Conservation (phyloP, 2,113 vertebrate species). For the Lophura nycthemera region DNA sequence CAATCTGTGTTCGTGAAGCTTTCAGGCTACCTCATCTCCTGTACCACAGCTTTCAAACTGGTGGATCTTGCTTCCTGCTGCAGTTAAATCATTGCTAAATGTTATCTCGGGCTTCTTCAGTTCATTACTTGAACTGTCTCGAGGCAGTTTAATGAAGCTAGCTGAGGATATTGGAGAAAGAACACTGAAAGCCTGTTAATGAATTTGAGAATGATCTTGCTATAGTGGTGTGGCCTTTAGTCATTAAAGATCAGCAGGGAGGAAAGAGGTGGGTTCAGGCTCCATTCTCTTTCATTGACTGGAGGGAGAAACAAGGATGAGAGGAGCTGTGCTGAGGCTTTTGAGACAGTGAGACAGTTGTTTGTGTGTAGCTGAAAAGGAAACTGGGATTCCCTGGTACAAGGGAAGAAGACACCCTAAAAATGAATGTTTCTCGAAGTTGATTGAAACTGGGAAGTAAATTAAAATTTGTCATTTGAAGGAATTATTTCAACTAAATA, state of each 20-base stretch:
- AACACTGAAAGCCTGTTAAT: neutral
- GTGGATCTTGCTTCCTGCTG: neutral
- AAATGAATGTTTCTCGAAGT: neutral
- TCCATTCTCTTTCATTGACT: neutral
- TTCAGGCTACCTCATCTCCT: neutral
- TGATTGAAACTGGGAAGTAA: neutral
- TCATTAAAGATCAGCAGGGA: neutral
- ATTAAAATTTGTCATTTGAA: neutral
- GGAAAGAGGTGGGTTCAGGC: neutral
- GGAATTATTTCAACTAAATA: neutral
- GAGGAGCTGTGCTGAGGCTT: neutral
- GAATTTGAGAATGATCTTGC: neutral
- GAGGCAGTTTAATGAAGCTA: neutral
- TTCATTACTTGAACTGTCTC: neutral
- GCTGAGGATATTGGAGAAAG: neutral
- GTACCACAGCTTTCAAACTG: neutral
- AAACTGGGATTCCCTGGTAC: neutral
- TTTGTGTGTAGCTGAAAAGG: neutral
- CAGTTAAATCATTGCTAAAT: neutral
- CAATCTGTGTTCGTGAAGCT: neutral
- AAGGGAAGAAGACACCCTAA: neutral
- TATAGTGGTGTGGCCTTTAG: neutral
- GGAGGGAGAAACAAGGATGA: neutral
- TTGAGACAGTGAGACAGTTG: neutral
- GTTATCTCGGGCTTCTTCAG: neutral